Evolutionary conservation across 2,888 invertebrate species (phyloP), one percentile per base, ranked within the genome.

Genomic region (Acronicta aceris): DNA sequence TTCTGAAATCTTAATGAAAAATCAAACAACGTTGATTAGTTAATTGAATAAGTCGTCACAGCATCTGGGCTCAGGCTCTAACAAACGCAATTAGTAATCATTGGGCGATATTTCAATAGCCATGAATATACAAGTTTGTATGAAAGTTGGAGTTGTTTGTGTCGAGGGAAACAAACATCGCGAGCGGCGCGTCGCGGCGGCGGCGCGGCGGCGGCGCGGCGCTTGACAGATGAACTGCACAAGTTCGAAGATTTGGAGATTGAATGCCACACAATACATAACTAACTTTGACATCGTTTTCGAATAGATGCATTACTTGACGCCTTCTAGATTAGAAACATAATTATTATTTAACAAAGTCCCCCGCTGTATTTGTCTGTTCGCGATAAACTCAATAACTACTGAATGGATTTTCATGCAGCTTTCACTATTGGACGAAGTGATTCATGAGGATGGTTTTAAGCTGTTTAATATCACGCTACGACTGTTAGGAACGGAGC

Each of bases 1-100:
- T 55, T 61, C 17, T 47, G 8, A 27, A 62, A 61, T 54, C 25
- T 42, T 57, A 57, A 69, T 50, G 33, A 56, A 71, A 65, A 71
- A 71, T 41, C 49, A 46, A 71, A 52, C 47, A 40, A 25, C 12
- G 25, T 38, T 58, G 40, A 45, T 52, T 52, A 52, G 42, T 50
- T 71, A 54, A 60, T 63, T 33, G 50, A 55, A 63, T 76, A 33
- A 57, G 47, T 40, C 30, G 25, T 27, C 48, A 56, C 54, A 63
- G 47, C 46, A 52, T 54, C 54, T 49, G 9, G 9, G 43, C 16
- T 40, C 27, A 36, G 21, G 51, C 53, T 46, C 2, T 17, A 47
- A 60, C 60, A 65, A 67, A 70, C 47, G 46, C 52, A 73, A 65
- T 73, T 53, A 70, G 50, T 54, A 50, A 56, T 56, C 56, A 59